A percentile compares a stretch with the other conserved stretches of the same genome.
These are phyloP conservation scores for Varanus komodoensis DNA, from an alignment of 2,113 vertebrate genomes.

Conservation along the genomic window DNA sequence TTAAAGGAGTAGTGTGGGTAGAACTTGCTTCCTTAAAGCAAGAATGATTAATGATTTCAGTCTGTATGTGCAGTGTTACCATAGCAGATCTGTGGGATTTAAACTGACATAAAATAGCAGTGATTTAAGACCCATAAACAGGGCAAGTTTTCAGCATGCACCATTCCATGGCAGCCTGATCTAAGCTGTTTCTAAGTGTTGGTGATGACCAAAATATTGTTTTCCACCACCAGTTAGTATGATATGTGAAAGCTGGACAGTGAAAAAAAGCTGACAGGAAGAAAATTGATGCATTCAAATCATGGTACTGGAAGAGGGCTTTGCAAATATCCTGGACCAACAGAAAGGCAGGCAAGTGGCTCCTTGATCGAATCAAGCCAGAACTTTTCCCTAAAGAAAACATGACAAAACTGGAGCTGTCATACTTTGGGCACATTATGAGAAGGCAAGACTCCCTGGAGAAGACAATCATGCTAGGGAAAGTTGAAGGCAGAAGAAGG, in stretches of 20 bases:
- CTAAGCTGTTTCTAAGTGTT: not conserved
- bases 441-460: too few species aligned
- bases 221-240: not conserved
- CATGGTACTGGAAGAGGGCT: too few species aligned
- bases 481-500: too few species aligned
- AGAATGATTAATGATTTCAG: not conserved
- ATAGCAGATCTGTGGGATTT: not conserved
- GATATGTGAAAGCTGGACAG: not conserved
- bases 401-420: too few species aligned
- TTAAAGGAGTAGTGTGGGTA: not conserved
- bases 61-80: not conserved
- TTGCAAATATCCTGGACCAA: too few species aligned
- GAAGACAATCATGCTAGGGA: too few species aligned
- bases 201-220: not conserved
- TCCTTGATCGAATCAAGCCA: too few species aligned
- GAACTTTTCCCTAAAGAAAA: too few species aligned
- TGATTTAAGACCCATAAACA: not conserved
- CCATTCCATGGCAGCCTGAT: not conserved
- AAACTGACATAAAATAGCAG: not conserved
- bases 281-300: too few species aligned
- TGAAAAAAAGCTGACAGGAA: too few species aligned
- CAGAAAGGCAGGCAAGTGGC: too few species aligned
- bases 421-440: too few species aligned
- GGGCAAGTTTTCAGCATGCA: not conserved
- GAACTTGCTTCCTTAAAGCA: not conserved